Percentiles rank a stretch among this genome's conserved stretches.
phyloP scores from a whole-genome alignment of 92 coral and sea anemone species.

The Palythoa grandis region DNA sequence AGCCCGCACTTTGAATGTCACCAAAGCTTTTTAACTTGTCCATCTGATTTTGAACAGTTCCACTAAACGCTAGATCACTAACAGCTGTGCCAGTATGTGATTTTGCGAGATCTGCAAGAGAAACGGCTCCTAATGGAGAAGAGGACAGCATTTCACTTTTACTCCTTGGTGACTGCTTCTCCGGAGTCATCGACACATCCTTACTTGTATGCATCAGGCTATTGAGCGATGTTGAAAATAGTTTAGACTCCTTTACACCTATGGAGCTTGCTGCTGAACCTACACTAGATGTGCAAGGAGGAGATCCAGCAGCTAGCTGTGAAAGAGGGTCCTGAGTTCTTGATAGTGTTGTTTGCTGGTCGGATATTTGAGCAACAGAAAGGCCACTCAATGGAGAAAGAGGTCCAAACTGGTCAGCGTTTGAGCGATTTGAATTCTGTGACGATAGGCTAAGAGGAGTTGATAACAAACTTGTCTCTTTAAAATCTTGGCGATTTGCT shows the following conservation, averaged over 20 bases:
- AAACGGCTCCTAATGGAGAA: too few relatives aligned
- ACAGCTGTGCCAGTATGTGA: background rate
- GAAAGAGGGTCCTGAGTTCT: background rate
- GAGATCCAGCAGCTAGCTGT: background rate
- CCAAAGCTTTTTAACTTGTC: too few relatives aligned
- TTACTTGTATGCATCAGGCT: too few relatives aligned
- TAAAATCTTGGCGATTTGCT: background rate
- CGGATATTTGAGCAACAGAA: background rate
- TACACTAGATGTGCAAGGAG: background rate
- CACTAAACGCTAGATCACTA: background rate
- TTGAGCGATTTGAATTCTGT: background rate
- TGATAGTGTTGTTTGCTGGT: background rate
- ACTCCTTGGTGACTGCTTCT: too few relatives aligned
- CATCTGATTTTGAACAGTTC: background rate
- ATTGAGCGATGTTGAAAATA: too few relatives aligned
- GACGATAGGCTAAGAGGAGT: conserved; percentile 26
- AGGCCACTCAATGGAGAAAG: background rate
- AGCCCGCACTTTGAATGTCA: background rate
- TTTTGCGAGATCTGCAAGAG: too few relatives aligned
- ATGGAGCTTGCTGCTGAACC: background rate
- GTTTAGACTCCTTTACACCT: too few relatives aligned
- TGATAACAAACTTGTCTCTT: conserved; percentile 23
- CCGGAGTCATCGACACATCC: too few relatives aligned
- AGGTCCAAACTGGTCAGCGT: background rate
- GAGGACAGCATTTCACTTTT: too few relatives aligned